Evolutionary conservation across 2,888 invertebrate genomes (phyloP), one percentile per base, ranked within the genome.

Genomic region (Cancer borealis): DNA sequence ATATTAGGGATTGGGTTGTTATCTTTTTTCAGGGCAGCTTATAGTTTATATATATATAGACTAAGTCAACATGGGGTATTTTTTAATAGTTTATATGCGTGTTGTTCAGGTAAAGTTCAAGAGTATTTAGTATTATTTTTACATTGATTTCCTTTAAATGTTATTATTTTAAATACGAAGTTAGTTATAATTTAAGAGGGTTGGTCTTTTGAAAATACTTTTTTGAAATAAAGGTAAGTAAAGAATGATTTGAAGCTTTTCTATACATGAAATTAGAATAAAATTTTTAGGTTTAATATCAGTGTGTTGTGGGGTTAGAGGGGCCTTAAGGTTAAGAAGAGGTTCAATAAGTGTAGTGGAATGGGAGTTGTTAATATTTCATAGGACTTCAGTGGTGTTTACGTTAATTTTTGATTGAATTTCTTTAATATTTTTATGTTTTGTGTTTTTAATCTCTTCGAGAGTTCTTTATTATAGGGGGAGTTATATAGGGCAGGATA

Each of bases 381-480:
- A n/a, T n/a, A n/a, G n/a, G n/a, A n/a, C n/a, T n/a, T n/a, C n/a
- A n/a, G n/a, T n/a, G n/a, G n/a, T n/a, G n/a, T n/a, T n/a, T n/a
- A n/a, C n/a, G n/a, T n/a, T n/a, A n/a, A n/a, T n/a, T n/a, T 97
- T 96, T 97, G 88, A 97, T 97, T 96, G 97, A 97, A 94, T 96
- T 97, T 96, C 97, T 97, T 96, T 97, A 97, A 95, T 97, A 98
- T 97, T 97, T 97, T 97, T 97, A 97, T 96, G 97, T 97, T 89
- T 96, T 97, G 96, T 96, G 97, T 96, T 98, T 98, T 97, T 97
- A 97, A 98, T 98, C 97, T 97, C 97, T 96, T 97, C 97, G 93
- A 97, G 97, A 96, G 97, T 98, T 88, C 97, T 97, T 97, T 97
- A 96, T 97, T 98, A 98, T 97, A 97, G 97, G 96, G 96, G 97